Percentiles rank a stretch among this genome's conserved stretches.
Conservation (phyloP, 2,113 vertebrate genomes). For the Centropus unirufus region DNA sequence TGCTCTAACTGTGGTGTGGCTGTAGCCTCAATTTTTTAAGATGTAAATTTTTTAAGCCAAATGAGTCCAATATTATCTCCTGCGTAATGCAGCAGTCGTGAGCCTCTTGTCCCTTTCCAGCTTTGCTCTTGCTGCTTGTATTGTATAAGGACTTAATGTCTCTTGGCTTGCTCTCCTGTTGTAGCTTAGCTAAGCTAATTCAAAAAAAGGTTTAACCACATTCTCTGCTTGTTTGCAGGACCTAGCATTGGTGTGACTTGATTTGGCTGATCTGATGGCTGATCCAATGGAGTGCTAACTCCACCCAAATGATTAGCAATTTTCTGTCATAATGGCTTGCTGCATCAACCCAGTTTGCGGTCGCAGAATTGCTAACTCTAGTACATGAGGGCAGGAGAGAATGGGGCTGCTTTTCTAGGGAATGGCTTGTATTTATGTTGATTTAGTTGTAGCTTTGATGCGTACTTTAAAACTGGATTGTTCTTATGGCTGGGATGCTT, state of each 20-base stretch:
- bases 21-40: background rate
- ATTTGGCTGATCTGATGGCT: background rate
- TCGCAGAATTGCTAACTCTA: background rate
- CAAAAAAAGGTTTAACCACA: background rate
- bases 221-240: background rate
- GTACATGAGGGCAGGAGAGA: background rate
- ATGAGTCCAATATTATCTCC: background rate
- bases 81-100: accelerated
- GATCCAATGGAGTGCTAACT: background rate
- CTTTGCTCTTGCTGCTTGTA: background rate
- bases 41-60: background rate
- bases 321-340: background rate
- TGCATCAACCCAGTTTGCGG: background rate
- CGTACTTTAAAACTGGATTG: background rate
- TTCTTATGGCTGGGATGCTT: background rate
- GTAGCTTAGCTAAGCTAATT: background rate
- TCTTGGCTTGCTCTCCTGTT: background rate
- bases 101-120: background rate
- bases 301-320: background rate
- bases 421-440: background rate
- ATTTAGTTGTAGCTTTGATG: background rate
- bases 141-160: background rate
- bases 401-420: background rate
- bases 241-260: background rate
- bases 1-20: background rate